These are phyloP conservation scores for Paguma larvata DNA, from an alignment of 2,797 vertebrate genomes.

Conservation along the genomic window DNA sequence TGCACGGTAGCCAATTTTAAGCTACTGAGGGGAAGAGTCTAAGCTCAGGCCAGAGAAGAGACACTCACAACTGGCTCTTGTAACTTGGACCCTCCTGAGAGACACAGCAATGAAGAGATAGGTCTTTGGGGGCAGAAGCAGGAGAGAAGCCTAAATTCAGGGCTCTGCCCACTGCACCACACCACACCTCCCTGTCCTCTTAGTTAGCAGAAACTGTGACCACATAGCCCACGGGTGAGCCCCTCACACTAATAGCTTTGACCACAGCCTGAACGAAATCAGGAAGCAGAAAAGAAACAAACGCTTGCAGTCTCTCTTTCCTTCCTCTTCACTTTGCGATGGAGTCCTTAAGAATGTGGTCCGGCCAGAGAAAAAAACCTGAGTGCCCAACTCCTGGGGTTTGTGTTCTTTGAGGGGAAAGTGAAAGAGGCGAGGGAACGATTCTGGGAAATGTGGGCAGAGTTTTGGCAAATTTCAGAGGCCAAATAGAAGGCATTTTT, in stretches of 20 bases:
- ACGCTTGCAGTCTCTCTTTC: neutral
- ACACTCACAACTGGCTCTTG: neutral
- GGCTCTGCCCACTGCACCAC: neutral
- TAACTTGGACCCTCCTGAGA: neutral
- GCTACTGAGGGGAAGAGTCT: neutral
- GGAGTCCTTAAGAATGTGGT: neutral
- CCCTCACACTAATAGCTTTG: neutral
- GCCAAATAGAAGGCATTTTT: neutral
- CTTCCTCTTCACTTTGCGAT: neutral
- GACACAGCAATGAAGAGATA: neutral
- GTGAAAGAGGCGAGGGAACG: neutral
- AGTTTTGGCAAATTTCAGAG: neutral
- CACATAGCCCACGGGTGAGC: neutral
- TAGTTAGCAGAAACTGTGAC: neutral
- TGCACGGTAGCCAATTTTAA: neutral
- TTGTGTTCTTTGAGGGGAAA: neutral
- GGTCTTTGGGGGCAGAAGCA: neutral
- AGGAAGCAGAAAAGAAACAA: neutral
- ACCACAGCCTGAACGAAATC: neutral
- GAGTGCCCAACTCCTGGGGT: too few relatives aligned
- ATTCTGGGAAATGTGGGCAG: neutral
- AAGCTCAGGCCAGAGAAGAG: neutral
- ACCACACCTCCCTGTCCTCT: neutral
- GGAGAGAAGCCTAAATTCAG: neutral
- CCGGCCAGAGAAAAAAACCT: too few relatives aligned